Conservation (phyloP, 2,888 invertebrate genomes). For the Ceraclea dissimilis region DNA sequence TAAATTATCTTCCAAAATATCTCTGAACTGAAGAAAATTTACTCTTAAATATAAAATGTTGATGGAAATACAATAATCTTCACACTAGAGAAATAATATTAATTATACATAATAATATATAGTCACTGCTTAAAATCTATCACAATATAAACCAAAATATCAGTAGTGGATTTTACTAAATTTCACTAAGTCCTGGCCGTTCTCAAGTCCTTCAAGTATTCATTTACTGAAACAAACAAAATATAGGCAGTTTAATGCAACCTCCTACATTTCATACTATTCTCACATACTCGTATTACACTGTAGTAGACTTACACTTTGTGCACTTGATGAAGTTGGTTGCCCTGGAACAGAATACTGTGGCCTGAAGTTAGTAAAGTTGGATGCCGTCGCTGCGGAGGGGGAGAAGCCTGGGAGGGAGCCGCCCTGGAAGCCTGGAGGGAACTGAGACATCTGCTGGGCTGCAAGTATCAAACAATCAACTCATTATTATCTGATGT, state of each 20-base stretch:
- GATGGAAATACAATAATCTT: conserved; percentile 25
- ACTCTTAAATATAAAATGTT: conserved; percentile 18
- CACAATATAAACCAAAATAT: conserved; percentile 23
- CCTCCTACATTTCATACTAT: too few species aligned
- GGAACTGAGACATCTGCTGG: conserved; percentile 77
- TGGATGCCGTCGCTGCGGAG: conserved; percentile 66
- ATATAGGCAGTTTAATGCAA: too few species aligned
- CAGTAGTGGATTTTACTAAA: conserved; percentile 21
- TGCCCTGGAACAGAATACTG: conserved; percentile 63
- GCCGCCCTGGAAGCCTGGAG: conserved; percentile 69
- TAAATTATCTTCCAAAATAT: conserved; percentile 26
- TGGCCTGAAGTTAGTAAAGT: conserved; percentile 85
- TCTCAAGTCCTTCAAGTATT: conserved; percentile 4
- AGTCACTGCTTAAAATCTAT: conserved; percentile 25
- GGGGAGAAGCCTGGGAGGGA: conserved; percentile 61
- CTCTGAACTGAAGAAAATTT: conserved; percentile 21
- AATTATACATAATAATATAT: conserved; percentile 8
- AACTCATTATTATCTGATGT: background rate
- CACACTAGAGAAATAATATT: conserved; percentile 19
- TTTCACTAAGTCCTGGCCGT: conserved; percentile 24
- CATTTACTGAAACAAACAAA: conserved; percentile 21
- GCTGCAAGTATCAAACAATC: conserved; percentile 40
- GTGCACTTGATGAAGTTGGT: conserved; percentile 34
- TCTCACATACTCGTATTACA: too few species aligned
- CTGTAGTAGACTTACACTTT: conserved; percentile 36